Evolutionary conservation across 2,797 vertebrate genomes (phyloP), one percentile per base, ranked within the genome.

Genomic region (Coregonus sp.): DNA sequence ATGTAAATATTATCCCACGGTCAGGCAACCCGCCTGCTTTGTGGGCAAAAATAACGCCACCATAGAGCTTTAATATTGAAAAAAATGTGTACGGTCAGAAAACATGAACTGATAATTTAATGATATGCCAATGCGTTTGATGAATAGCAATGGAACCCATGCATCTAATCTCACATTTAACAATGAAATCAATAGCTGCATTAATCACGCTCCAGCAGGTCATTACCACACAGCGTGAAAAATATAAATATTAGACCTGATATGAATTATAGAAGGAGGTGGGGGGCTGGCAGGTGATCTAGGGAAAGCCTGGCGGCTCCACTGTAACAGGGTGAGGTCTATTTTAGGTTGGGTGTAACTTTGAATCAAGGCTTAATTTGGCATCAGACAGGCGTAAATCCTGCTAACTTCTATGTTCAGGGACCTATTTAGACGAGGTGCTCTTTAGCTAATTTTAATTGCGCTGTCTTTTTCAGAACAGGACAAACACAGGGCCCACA

Each of bases 121-220:
- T 97, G 95, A 96, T 92, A 93, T 96, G 94, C 94, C 96, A 96
- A 93, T 93, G 93, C 86, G 78, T 95, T 95, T 97, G 96, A 96
- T 95, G 93, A 97, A 97, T 95, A 92, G 94, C 90, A 88, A 90
- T 90, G 85, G 92, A 92, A 78, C 91, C 92, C 90, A 85, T 94
- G 94, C 94, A 95, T 93, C 91, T 95, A 95, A 96, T 96, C 95
- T 94, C 94, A 95, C 95, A 92, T 96, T 96, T 96, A 96, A 95
- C 94, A 95, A 95, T 94, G 89, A 95, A 98, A 98, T 98, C 96
- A 96, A 98, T 98, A 95, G 86, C 89, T 95, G 89, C 94, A 97
- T 96, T 96, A 95, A 96, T 97, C 95, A 95, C 91, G 89, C 91
- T 91, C 90, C 87, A 92, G 86, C 78, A 82, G 81, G 86, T 88